Evolutionary conservation across 2,888 invertebrate genomes (phyloP), one percentile per base, ranked within the genome.

Genomic region (Mechanitis mazaeus): DNA sequence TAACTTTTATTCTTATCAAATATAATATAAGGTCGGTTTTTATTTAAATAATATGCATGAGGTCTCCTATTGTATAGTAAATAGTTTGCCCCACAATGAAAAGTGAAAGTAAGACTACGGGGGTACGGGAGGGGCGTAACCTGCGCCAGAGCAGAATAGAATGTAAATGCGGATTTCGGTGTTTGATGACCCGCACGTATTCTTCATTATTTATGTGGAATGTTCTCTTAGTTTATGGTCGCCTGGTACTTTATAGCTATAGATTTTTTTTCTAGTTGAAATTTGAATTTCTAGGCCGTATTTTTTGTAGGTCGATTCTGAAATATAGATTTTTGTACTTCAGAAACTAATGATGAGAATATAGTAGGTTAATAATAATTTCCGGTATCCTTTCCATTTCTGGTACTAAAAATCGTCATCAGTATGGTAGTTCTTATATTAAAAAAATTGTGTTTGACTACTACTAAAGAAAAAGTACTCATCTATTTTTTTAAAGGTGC

Each of bases 41-140:
- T 0, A 53, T 2, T 53, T 68, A 62, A 0, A 2, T 0, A 28
- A 2, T 4, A 6, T 6, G 54, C 33, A 7, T 5, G 45, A 47
- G 45, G 68, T 67, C 70, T 65, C 73, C 75, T 59, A 59, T 81
- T 77, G 80, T 68, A 63, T 3, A 76, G 68, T 75, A 65, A 75
- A 61, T 60, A 55, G 73, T 71, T 77, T 89, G 89, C 83, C 89
- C 89, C 87, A 89, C 82, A 86, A 84, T 83, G 82, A 86, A 89
- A 88, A 89, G 89, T 89, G 89, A 89, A 89, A 89, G 89, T 89
- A 78, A 76, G 76, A 72, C 75, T 72, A 69, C 73, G 71, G 50
- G 50, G 50, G 50, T 50, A 31, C 50, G 50, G 72, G 70, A 65
- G 68, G 65, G 72, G 75, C 77, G 74, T 76, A 79, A 71, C 68